Conservation (phyloP, 2,888 invertebrate species). For the Tetropium fuscum region DNA sequence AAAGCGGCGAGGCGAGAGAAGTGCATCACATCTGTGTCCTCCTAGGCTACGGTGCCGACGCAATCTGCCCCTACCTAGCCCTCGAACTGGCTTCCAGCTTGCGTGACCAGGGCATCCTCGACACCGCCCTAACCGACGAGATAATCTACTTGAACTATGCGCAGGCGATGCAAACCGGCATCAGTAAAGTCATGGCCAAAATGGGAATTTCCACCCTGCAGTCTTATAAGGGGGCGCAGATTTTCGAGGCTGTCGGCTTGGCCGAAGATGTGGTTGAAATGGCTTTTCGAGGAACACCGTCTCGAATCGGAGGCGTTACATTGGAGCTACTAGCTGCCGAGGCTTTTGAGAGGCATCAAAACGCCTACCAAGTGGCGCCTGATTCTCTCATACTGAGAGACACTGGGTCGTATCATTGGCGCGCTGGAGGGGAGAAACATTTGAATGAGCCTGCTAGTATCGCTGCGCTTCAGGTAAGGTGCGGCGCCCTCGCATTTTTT, state of each 20-base stretch:
- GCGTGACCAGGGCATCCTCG: conserved; percentile 87
- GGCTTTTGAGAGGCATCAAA: conserved; percentile 82
- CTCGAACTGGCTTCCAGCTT: conserved; percentile 92
- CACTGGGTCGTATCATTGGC: conserved; percentile 97
- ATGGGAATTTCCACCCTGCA: conserved; percentile 99
- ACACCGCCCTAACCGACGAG: conserved; percentile 80
- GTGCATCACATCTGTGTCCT: conserved; percentile 97
- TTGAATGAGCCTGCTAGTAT: conserved; percentile 91
- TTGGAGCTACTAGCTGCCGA: conserved; percentile 91
- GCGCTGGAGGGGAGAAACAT: conserved; percentile 97
- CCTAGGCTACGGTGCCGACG: conserved; percentile 97
- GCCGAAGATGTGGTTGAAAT: conserved; percentile 92
- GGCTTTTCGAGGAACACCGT: conserved; percentile 85
- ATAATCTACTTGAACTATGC: conserved; percentile 89
- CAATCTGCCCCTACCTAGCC: conserved; percentile 96
- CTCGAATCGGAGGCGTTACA: conserved; percentile 87
- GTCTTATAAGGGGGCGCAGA: conserved; percentile 99
- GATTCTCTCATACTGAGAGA: conserved; percentile 80
- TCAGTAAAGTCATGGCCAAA: conserved; percentile 94
- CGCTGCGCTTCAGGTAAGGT: conserved; percentile 81
- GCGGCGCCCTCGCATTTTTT: not conserved
- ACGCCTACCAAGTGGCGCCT: conserved; percentile 77
- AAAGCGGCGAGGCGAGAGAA: conserved; percentile 96
- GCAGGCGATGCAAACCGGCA: conserved; percentile 73
- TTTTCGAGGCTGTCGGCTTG: conserved; percentile 98